Evolutionary conservation across 2,888 invertebrate genomes (phyloP).

Genomic region (Drosophila stalkeri): DNA sequence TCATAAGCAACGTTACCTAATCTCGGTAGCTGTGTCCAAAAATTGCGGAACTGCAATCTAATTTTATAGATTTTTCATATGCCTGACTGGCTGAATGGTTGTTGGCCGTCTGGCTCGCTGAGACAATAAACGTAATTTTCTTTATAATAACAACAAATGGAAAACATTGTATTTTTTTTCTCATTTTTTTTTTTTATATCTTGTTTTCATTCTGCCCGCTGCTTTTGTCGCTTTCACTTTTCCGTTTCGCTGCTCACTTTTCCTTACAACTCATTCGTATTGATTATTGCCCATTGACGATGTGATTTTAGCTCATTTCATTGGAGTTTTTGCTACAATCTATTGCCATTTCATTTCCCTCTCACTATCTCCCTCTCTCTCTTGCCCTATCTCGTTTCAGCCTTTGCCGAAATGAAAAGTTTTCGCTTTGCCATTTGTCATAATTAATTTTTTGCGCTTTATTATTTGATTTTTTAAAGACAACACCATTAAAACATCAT

Average conservation of each 20-base stretch:
- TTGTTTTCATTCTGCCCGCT: constrained; percentile 58
- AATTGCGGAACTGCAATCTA: constrained; percentile 69
- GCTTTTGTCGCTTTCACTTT: constrained; percentile 70
- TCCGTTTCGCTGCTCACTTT: constrained; percentile 64
- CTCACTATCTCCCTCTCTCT: constrained; percentile 4
- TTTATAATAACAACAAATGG: constrained; percentile 19
- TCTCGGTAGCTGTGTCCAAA: constrained; percentile 42
- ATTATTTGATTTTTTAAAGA: constrained; percentile 69
- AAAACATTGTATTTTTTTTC: constrained; percentile 23
- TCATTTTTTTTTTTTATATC: constrained; percentile 5
- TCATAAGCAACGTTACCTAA: constrained; percentile 66
- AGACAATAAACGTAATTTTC: constrained; percentile 19
- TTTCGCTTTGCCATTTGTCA: constrained; percentile 74
- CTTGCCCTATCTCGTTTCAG: background rate
- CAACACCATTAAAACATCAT: constrained; percentile 51
- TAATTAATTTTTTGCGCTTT: constrained; percentile 70
- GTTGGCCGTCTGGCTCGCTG: background rate
- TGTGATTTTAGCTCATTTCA: constrained; percentile 50
- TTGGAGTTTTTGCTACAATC: constrained; percentile 13
- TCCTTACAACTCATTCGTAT: constrained; percentile 61
- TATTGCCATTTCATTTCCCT: constrained; percentile 26
- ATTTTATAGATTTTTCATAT: constrained; percentile 50
- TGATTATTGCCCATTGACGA: constrained; percentile 72
- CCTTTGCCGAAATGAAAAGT: constrained; percentile 67
- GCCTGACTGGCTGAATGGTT: background rate